Evolutionary conservation across 2,888 invertebrate species (phyloP).

Genomic region (Spilosoma lubricipeda): DNA sequence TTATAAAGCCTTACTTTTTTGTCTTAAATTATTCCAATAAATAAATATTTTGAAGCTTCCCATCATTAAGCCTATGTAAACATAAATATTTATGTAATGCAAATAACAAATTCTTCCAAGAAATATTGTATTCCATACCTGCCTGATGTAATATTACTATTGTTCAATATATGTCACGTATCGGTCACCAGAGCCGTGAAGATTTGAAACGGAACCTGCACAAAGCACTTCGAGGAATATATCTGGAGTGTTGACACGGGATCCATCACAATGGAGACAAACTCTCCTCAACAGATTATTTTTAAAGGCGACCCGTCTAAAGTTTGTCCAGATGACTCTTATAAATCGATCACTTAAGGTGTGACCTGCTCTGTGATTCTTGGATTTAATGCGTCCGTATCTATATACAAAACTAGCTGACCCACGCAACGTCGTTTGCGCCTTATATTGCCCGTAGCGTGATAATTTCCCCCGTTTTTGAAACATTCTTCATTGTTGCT

Average conservation of each 20-base stretch:
- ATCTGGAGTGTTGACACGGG: constrained; percentile 77
- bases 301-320: constrained; percentile 67
- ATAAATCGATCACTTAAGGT: constrained; percentile 57
- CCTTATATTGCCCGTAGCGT: no score
- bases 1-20: not conserved
- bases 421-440: no score
- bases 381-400: constrained; percentile 45
- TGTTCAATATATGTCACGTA: constrained; percentile 55
- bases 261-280: constrained; percentile 77
- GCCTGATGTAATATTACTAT: constrained; percentile 50
- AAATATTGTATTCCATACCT: constrained; percentile 10
- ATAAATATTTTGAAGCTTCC: constrained; percentile 7
- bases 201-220: constrained; percentile 76
- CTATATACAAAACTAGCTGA: constrained; percentile 34
- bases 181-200: constrained; percentile 69
- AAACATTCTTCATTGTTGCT: no score
- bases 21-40: not conserved
- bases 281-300: constrained; percentile 80
- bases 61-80: constrained; percentile 7
- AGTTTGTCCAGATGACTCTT: constrained; percentile 78
- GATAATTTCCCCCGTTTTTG: no score
- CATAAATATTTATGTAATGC: constrained; percentile 13
- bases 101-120: constrained; percentile 5
- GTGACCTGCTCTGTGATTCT: constrained; percentile 54
- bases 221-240: constrained; percentile 78